phyloP scores from a whole-genome alignment of 2,888 invertebrate genomes.

The Anorthoa munda region DNA sequence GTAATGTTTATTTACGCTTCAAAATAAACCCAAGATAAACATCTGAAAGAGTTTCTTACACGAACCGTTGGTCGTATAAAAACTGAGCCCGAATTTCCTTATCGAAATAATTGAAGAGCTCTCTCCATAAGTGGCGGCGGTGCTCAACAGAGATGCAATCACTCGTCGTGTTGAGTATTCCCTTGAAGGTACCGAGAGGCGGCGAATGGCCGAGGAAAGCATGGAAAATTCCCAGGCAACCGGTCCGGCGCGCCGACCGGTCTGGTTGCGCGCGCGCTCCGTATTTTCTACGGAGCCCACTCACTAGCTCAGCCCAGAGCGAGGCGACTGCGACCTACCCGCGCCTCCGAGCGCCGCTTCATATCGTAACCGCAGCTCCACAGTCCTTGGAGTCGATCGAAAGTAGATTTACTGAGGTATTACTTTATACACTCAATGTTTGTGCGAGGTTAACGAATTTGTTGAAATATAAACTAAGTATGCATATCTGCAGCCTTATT shows the following conservation, averaged over 20 bases:
- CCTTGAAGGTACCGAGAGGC: constrained; percentile 39
- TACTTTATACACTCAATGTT: constrained; percentile 16
- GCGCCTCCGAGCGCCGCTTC: constrained; percentile 18
- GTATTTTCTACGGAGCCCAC: constrained; percentile 67
- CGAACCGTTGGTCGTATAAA: constrained; percentile 7
- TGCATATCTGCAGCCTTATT: too few relatives aligned
- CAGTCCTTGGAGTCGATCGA: constrained; percentile 66
- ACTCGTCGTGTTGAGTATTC: constrained; percentile 34
- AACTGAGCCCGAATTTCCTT: constrained; percentile 24
- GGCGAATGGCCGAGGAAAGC: constrained; percentile 76
- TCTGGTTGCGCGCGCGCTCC: constrained; percentile 69
- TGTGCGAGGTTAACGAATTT: constrained; percentile 18
- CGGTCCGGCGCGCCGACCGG: constrained; percentile 82
- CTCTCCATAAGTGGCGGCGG: constrained; percentile 41
- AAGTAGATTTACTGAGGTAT: constrained; percentile 62
- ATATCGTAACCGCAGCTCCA: constrained; percentile 62
- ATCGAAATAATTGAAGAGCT: constrained; percentile 40
- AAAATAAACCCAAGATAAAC: background rate
- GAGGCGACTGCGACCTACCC: background rate
- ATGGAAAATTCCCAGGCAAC: constrained; percentile 82
- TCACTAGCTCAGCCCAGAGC: constrained; percentile 8
- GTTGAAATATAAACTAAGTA: constrained; percentile 1
- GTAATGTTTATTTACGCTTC: constrained; percentile 3
- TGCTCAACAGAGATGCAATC: constrained; percentile 41
- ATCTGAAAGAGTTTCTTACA: background rate